Evolutionary conservation across 2,113 vertebrate species (phyloP), one percentile per base, ranked within the genome.

Genomic region (Oceanites oceanicus): DNA sequence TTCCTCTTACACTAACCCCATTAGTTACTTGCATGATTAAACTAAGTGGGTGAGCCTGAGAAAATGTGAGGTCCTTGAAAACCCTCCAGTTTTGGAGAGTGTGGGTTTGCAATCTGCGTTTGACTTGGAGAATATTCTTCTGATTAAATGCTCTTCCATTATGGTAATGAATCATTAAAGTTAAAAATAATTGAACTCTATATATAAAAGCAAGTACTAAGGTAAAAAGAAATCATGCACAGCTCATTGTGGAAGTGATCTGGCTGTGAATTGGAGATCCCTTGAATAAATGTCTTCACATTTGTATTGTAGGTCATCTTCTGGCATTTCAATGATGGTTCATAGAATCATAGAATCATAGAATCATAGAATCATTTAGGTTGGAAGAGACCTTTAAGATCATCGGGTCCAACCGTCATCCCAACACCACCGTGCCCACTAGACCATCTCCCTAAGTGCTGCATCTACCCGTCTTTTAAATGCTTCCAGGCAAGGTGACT

Each of bases 21-120:
- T 91, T 84, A 91, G 87, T 92, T 95, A 94, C 44, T 83, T 88
- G 70, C 42, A 70, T 92, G 84, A 95, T 96, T 96, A 94, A 96
- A 86, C 49, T 61, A 80, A 94, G 85, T 83, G 84, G 75, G 66
- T 87, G 77, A 95, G 53, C n/a, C 62, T 79, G 66, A 56, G 63
- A 91, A 88, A 95, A 92, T 80, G 71, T 50, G 67, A 90, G 67
- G 62, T 81, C 72, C 77, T 91, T 86, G 83, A 91, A 89, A 94
- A 81, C 22, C 32, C 76, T 91, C 25, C 68, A 76, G 58, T 87
- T 94, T 62, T 87, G 74, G 38, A 85, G 52, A 81, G 34, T 61
- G 76, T 68, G 32, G 30, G 30, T 87, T 96, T 96, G 56, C 74
- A 79, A 56, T 91, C 84, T 95, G 19, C 40, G 49, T 85, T 96